phyloP scores from a whole-genome alignment of 2,797 vertebrate genomes.

The Chromobotia macracanthus region DNA sequence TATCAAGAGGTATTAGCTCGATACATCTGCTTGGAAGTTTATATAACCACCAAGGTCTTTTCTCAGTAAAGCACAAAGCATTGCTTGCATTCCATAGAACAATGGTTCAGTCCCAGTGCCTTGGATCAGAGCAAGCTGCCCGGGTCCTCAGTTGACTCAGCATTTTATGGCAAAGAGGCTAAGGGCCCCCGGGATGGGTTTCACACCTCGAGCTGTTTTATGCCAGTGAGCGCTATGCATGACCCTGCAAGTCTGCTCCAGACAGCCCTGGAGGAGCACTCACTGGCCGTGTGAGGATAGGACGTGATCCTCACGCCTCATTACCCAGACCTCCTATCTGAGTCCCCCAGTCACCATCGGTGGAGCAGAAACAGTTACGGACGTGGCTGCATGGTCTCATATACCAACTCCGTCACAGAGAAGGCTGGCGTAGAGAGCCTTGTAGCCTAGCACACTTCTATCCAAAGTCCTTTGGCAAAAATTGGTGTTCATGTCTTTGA shows the following conservation, averaged over 20 bases:
- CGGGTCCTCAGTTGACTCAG: constrained; percentile 49
- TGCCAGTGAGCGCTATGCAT: constrained; percentile 63
- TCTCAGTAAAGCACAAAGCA: not conserved
- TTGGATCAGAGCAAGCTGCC: not conserved
- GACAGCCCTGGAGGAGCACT: constrained; percentile 52
- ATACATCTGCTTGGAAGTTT: not conserved
- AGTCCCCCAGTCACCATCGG: constrained; percentile 55
- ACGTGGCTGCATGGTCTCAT: constrained; percentile 42
- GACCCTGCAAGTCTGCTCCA: constrained; percentile 57
- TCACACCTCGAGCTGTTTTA: constrained; percentile 70
- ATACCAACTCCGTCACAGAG: constrained; percentile 43
- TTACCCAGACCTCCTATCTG: constrained; percentile 60
- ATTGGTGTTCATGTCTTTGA: constrained; percentile 38
- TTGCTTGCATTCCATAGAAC: not conserved
- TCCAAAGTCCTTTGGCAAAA: constrained; percentile 35
- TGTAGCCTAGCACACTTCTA: constrained; percentile 5
- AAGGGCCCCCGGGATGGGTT: constrained; percentile 62
- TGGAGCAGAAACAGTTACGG: constrained; percentile 47
- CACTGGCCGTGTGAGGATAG: constrained; percentile 48
- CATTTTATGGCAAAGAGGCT: constrained; percentile 33
- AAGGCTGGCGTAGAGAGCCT: constrained; percentile 30
- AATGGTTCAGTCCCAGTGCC: constrained; percentile 17
- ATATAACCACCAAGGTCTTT: not conserved
- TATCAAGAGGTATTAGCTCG: constrained; percentile 8
- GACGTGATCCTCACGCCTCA: constrained; percentile 56